Conservation (phyloP, 2,113 vertebrate species). For the Phaethornis superciliosus region DNA sequence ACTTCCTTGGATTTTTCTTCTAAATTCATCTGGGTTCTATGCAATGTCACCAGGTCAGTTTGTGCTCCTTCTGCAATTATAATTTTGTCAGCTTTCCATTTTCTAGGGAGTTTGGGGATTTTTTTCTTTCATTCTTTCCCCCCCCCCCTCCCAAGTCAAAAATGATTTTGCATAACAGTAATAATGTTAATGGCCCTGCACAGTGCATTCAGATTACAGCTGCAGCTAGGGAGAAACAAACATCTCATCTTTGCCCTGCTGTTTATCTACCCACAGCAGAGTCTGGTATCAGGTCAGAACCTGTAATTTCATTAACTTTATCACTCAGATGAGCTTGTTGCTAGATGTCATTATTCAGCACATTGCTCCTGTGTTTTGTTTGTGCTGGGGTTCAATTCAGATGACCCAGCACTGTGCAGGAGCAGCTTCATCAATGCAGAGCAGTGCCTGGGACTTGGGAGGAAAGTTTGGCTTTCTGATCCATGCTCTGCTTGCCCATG, state of each 20-base stretch:
- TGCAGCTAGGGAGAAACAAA: conserved; percentile 64
- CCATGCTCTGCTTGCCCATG: fast-evolving
- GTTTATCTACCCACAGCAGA: conserved; percentile 71
- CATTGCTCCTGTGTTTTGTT: conserved; percentile 27
- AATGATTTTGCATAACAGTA: conserved; percentile 61
- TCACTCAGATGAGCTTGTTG: conserved; percentile 49
- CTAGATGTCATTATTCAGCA: conserved; percentile 65
- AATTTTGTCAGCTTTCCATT: conserved; percentile 44
- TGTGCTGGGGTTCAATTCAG: conserved; percentile 16
- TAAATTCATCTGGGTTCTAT: conserved; percentile 50
- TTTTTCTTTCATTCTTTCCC: not conserved
- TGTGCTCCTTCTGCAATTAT: conserved; percentile 39
- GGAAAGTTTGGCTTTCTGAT: not conserved
- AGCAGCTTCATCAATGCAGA: not conserved
- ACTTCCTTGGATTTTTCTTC: not conserved
- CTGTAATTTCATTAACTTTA: conserved; percentile 74
- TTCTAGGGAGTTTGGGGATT: conserved; percentile 25
- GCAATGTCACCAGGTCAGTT: conserved; percentile 46
- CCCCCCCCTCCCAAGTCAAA: conserved; percentile 30
- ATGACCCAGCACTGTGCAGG: not conserved
- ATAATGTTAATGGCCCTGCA: conserved; percentile 55
- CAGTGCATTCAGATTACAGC: conserved; percentile 45
- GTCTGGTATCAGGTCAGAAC: conserved; percentile 66
- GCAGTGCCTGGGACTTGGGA: fast-evolving
- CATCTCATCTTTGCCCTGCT: conserved; percentile 70